Conservation (phyloP, 1,140 invertebrate genomes). For the Ceratosolen solmsi region DNA sequence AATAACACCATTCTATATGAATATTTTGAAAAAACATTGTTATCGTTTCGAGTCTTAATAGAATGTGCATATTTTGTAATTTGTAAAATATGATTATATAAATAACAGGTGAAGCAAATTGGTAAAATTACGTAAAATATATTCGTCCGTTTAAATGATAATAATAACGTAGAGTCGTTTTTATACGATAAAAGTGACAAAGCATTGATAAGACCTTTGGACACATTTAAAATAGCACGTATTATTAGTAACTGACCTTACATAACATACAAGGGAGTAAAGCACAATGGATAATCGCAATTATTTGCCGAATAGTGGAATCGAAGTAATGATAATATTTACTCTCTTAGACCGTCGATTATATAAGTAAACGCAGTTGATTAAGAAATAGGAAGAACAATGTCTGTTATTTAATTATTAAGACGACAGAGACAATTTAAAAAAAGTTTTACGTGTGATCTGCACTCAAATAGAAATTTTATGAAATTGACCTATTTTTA, state of each 20-base stretch:
- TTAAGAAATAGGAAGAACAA: too few species aligned
- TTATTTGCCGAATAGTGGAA: background rate
- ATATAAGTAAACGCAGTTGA: too few species aligned
- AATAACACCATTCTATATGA: too few species aligned
- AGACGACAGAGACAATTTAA: too few species aligned
- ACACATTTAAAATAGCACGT: background rate
- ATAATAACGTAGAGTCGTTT: background rate
- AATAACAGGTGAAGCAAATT: background rate
- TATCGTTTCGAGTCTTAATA: background rate
- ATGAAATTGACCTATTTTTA: too few species aligned
- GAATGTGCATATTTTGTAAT: background rate
- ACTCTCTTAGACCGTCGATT: too few species aligned
- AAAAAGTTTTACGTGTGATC: too few species aligned
- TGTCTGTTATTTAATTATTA: too few species aligned
- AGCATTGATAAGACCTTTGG: background rate
- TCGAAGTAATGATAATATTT: background rate
- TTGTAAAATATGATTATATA: background rate
- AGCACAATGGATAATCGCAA: background rate
- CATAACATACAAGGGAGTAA: background rate
- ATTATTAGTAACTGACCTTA: background rate
- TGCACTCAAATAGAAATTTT: too few species aligned
- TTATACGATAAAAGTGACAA: background rate
- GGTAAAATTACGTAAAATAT: background rate
- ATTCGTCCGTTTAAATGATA: background rate
- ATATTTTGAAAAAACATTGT: background rate